Evolutionary conservation across 1,140 invertebrate species (phyloP).

Genomic region (Brachionus asplanchnoidis): DNA sequence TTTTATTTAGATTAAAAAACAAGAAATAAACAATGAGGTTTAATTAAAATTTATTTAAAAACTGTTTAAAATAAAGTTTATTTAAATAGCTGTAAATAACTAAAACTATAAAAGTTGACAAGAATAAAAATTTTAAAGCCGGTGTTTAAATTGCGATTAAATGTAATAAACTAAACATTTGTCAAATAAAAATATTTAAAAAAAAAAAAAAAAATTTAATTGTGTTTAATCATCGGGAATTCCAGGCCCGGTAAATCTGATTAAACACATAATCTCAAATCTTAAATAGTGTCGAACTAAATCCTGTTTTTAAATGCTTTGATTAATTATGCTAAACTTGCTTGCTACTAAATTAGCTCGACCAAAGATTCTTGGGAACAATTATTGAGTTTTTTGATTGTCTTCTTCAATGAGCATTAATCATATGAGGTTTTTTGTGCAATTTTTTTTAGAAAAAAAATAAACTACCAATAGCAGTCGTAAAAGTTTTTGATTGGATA

Average conservation of each 20-base stretch:
- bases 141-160: background rate
- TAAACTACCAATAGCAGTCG: too few species aligned
- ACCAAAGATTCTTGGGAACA: background rate
- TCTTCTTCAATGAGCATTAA: background rate
- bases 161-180: background rate
- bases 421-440: too few species aligned
- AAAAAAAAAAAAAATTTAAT: background rate
- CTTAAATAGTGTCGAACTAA: background rate
- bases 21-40: background rate
- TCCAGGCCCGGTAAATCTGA: background rate
- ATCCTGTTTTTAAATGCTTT: background rate
- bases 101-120: background rate
- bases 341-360: background rate
- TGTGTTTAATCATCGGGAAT: background rate
- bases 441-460: too few species aligned
- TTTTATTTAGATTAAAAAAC: background rate
- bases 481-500: too few species aligned
- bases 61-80: background rate
- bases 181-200: background rate
- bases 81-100: conserved; percentile 19
- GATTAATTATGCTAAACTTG: background rate
- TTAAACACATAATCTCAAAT: background rate
- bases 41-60: conserved; percentile 17
- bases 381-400: background rate
- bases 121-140: conserved; percentile 13